These are phyloP conservation scores for Coboldia fuscipes DNA, from an alignment of 1,140 invertebrate species.

Conservation along the genomic window DNA sequence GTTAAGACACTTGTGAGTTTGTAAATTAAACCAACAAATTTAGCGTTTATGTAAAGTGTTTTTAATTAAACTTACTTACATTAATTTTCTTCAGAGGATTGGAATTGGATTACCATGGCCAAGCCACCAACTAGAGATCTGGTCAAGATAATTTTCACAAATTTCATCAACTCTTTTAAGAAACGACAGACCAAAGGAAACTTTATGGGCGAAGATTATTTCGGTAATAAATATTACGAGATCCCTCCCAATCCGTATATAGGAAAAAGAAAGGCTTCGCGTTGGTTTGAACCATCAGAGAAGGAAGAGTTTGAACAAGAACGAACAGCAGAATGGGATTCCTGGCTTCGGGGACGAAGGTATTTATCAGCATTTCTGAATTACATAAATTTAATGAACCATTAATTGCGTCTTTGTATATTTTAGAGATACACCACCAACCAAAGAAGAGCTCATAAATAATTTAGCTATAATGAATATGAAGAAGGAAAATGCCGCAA, in stretches of 20 bases:
- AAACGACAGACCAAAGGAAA: conserved; percentile 27
- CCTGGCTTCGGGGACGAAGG: conserved; percentile 54
- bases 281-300: conserved; percentile 47
- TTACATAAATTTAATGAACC: no score
- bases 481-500: conserved; percentile 52
- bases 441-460: conserved; percentile 41
- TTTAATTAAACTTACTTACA: no score
- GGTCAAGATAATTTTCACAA: conserved; percentile 24
- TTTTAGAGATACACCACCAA: conserved; percentile 34
- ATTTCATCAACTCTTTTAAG: conserved; percentile 34
- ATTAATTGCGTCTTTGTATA: not conserved
- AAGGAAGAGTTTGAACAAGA: conserved; percentile 41
- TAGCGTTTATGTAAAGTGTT: no score
- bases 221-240: conserved; percentile 67
- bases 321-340: conserved; percentile 61
- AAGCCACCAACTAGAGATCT: conserved; percentile 22
- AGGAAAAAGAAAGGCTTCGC: conserved; percentile 30
- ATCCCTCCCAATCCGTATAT: conserved; percentile 33
- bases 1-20: no score
- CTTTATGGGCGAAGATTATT: conserved; percentile 42
- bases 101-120: conserved; percentile 11
- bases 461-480: conserved; percentile 44
- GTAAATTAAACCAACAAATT: no score
- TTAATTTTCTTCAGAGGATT: no score
- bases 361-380: no score